Evolutionary conservation across 2,797 vertebrate species (phyloP), one percentile per base, ranked within the genome.

Genomic region (Coregonus sp.): DNA sequence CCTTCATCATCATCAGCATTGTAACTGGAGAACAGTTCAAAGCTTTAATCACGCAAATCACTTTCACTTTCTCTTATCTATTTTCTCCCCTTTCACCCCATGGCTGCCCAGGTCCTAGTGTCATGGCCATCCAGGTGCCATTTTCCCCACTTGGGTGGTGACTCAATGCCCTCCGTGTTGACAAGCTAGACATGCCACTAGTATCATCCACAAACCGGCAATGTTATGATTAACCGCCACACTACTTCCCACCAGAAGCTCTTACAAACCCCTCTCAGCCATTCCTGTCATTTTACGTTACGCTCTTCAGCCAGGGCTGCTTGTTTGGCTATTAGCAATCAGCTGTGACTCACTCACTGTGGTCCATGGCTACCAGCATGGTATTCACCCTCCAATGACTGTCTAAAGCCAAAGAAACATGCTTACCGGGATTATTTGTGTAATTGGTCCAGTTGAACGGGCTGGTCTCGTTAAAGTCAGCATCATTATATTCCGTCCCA

Each of bases 361-460:
- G 11, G 72, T 1, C 31, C 7, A 9, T 14, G 56, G 20, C 25
- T 56, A 56, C 25, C n/a, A 25, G 20, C 20, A 29, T 29, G 29
- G 37, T 18, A 20, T 50, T 63, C n/a, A 12, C 70, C 52, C 37
- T 7, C 74, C 59, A 84, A 72, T 2, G 71, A 47, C n/a, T 1
- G 70, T 40, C 25, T 72, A 59, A 86, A 50, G 76, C 76, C 82
- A 85, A 90, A 80, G 51, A 1, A 73, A 89, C 59, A 79, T 50
- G 80, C 97, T 97, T 93, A 98, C 97, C 89, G 68, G 65, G 35
- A 77, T 98, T 86, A 1, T 89, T 79, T 20, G 84, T 76, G 85
- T 96, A 95, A 0, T 86, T 85, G 3, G 77, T 80, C 92, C 87
- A 94, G 83, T 92, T 87, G 80, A 92, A 88, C 5, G 29, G 74